Conservation (phyloP, 2,888 invertebrate genomes). For the Ectropis crepuscularia region DNA sequence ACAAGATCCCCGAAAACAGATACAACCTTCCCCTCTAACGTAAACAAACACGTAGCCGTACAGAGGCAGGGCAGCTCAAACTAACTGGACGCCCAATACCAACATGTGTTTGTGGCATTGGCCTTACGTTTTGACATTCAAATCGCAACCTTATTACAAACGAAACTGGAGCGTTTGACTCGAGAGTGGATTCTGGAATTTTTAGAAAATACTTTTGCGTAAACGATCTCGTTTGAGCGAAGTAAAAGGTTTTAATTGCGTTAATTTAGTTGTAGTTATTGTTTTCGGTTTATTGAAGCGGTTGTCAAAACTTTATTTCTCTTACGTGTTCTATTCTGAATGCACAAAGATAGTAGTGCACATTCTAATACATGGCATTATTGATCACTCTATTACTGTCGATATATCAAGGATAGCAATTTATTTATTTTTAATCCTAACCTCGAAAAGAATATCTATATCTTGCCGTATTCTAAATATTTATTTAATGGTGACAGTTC, state of each 20-base stretch:
- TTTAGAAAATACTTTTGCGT: conserved; percentile 59
- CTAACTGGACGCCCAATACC: conserved; percentile 57
- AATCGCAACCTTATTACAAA: conserved; percentile 55
- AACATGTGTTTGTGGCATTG: conserved; percentile 81
- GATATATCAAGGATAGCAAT: too few species aligned
- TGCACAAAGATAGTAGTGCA: too few species aligned
- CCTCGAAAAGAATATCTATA: too few species aligned
- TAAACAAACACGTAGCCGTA: conserved; percentile 29
- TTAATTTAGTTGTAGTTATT: conserved; percentile 28
- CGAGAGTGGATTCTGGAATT: conserved; percentile 43
- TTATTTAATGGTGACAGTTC: too few species aligned
- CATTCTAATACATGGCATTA: too few species aligned
- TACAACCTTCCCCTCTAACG: conserved; percentile 33
- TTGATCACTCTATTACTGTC: too few species aligned
- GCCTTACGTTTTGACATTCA: conserved; percentile 58
- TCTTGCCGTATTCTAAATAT: too few species aligned
- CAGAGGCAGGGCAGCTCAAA: conserved; percentile 58
- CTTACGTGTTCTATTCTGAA: too few species aligned
- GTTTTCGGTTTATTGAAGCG: conserved; percentile 9
- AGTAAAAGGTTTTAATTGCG: conserved; percentile 42
- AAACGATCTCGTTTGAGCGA: conserved; percentile 43
- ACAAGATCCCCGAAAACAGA: conserved; percentile 51
- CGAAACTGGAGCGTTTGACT: conserved; percentile 41
- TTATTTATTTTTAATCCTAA: too few species aligned
- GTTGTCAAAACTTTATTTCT: background rate